A percentile compares a stretch with the other conserved stretches of the same genome.
Evolutionary conservation across 2,888 invertebrate species (phyloP).

Genomic region (Leptinotarsa tumamoca): DNA sequence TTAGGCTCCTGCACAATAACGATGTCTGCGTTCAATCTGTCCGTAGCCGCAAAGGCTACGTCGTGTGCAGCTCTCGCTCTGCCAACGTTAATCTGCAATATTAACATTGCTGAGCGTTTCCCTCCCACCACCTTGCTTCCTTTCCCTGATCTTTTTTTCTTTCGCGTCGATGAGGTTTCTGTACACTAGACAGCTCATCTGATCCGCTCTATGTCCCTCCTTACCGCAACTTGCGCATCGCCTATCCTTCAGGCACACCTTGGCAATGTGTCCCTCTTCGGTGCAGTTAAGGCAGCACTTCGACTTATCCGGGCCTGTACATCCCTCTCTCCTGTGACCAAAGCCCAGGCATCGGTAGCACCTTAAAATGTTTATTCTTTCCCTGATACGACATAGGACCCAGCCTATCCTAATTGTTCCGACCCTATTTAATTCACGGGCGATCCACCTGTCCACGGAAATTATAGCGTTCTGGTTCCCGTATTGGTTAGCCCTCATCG

Average conservation of each 20-base stretch:
- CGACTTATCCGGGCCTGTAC: not conserved
- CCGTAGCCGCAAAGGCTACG: not conserved
- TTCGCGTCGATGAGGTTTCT: not conserved
- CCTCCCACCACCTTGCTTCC: too few species aligned
- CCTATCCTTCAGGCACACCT: not conserved
- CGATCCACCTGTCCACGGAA: not conserved
- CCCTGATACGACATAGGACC: not conserved
- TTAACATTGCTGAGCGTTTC: not conserved
- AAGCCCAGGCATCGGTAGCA: not conserved
- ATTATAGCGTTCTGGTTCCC: not conserved
- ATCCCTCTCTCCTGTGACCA: not conserved
- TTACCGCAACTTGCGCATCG: constrained; percentile 8
- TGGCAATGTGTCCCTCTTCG: not conserved
- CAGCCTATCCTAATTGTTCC: constrained; percentile 1
- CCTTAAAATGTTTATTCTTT: not conserved
- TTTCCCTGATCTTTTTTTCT: not conserved
- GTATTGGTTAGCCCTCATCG: not conserved
- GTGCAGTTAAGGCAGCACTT: constrained; percentile 2
- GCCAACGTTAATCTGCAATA: not conserved
- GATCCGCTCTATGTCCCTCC: constrained; percentile 12
- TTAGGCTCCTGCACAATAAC: not conserved
- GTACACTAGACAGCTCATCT: not conserved
- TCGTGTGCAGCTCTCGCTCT: constrained; percentile 6
- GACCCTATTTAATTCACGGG: not conserved
- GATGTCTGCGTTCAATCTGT: not conserved